Conservation (phyloP, 2,797 vertebrate species). For the Myoxocephalus aenaeus region DNA sequence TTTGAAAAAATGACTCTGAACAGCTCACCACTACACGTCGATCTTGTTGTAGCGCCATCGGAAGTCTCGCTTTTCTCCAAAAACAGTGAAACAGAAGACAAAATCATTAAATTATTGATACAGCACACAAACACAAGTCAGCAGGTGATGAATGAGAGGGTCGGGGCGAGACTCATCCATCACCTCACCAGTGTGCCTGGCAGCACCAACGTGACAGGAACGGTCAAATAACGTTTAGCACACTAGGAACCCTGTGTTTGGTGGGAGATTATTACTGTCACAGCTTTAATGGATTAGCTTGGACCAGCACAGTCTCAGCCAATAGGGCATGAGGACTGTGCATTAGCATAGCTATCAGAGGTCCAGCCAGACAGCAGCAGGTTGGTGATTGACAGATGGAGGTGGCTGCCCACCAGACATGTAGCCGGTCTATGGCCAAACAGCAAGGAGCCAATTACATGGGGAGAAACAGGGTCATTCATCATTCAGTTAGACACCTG, state of each 20-base stretch:
- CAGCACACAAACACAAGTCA: slow-evolving; percentile 69
- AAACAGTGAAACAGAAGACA: not conserved
- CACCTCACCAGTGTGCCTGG: slow-evolving; percentile 69
- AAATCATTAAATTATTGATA: slow-evolving; percentile 60
- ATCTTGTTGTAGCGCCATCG: slow-evolving; percentile 4
- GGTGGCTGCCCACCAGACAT: slow-evolving; percentile 78
- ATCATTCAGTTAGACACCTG: slow-evolving; percentile 85
- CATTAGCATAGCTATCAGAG: slow-evolving; percentile 86
- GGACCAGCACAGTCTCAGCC: slow-evolving; percentile 70
- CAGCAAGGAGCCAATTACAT: slow-evolving; percentile 82
- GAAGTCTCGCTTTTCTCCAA: slow-evolving; percentile 40
- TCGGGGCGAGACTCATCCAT: slow-evolving; percentile 78
- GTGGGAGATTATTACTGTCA: slow-evolving; percentile 84
- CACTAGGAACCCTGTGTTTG: slow-evolving; percentile 79
- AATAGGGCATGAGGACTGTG: slow-evolving; percentile 61
- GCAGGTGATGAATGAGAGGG: slow-evolving; percentile 77
- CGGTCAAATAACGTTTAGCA: slow-evolving; percentile 86
- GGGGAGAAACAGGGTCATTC: slow-evolving; percentile 80
- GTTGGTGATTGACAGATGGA: slow-evolving; percentile 83
- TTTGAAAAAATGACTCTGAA: too few species aligned
- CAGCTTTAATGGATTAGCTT: slow-evolving; percentile 83
- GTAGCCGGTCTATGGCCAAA: slow-evolving; percentile 72
- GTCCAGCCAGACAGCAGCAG: slow-evolving; percentile 76
- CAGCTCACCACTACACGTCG: too few species aligned
- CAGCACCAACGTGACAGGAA: slow-evolving; percentile 80